Evolutionary conservation across 2,113 vertebrate species (phyloP), one percentile per base, ranked within the genome.

Genomic region (Bubo blakistoni): DNA sequence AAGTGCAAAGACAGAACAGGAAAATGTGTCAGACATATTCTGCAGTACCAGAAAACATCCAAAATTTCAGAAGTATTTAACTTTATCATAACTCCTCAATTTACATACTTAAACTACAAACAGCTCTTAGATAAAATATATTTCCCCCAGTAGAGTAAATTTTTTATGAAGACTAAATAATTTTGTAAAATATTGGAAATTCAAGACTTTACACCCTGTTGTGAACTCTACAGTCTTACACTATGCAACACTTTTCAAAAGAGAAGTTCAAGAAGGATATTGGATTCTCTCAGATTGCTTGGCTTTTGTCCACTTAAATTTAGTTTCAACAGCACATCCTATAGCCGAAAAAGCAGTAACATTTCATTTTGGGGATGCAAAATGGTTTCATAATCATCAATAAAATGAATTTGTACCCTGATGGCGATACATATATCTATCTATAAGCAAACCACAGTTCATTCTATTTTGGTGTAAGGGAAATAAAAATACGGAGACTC

Each of bases 261-360:
- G 59, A 88, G n/a, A 95, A 88, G 92, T 55, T 66, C n/a, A 25
- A 69, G 86, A 65, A 82, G 51, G 49, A 59, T 71, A 92, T 72
- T 90, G 34, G 24, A 92, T 94, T 80, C 20, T 47, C 29, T 84
- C 49, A 90, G 18, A 88, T 20, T 65, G 30, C 22, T 93, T 47
- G 32, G 34, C 29, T 94, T 95, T 95, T 40, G 47, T 72, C 72
- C 82, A 90, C 63, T 92, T 90, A 57, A 65, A 92, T 95, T 96
- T 81, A 59, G 52, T 83, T 94, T 90, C 63, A 86, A 81, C 14
- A 79, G 49, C 42, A 90, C 13, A 42, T 51, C 36, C 74, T 81
- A 44, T 16, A 92, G 40, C 19, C 72, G 86, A 92, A 95, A 88
- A 76, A 76, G 61, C 42, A 93, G 29, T 36, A 88, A 36, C 25